Conservation (phyloP, 1,140 invertebrate species). For the Eurosta solidaginis region DNA sequence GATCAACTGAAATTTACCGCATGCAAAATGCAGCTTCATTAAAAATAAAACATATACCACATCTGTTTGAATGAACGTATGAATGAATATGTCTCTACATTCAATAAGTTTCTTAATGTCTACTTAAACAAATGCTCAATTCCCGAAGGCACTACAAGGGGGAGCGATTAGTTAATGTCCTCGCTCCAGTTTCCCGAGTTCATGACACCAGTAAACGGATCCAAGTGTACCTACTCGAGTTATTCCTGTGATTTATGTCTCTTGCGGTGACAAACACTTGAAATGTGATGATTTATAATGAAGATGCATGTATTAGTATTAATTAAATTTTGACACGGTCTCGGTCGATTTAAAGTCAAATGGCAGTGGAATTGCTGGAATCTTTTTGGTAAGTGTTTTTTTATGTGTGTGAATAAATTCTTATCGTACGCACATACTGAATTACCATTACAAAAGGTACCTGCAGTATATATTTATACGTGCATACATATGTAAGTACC, state of each 20-base stretch:
- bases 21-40: background rate
- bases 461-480: too few relatives aligned
- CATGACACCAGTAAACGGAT: constrained; percentile 13
- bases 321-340: constrained; percentile 34
- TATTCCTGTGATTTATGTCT: constrained; percentile 32
- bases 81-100: background rate
- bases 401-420: constrained; percentile 23
- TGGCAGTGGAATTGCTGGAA: constrained; percentile 28
- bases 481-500: too few relatives aligned
- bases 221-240: background rate
- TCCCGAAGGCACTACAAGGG: background rate
- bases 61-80: background rate
- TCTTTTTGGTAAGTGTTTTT: background rate
- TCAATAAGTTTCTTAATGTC: background rate
- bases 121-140: background rate
- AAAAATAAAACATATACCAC: background rate
- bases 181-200: constrained; percentile 13
- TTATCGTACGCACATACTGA: background rate
- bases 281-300: constrained; percentile 39
- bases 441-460: too few relatives aligned
- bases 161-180: constrained; percentile 13
- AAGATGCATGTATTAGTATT: constrained; percentile 34
- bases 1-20: background rate
- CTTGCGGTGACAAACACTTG: constrained; percentile 36
- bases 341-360: constrained; percentile 30